These are phyloP conservation scores for Galbula dea DNA, from an alignment of 2,113 vertebrate genomes.

Conservation along the genomic window DNA sequence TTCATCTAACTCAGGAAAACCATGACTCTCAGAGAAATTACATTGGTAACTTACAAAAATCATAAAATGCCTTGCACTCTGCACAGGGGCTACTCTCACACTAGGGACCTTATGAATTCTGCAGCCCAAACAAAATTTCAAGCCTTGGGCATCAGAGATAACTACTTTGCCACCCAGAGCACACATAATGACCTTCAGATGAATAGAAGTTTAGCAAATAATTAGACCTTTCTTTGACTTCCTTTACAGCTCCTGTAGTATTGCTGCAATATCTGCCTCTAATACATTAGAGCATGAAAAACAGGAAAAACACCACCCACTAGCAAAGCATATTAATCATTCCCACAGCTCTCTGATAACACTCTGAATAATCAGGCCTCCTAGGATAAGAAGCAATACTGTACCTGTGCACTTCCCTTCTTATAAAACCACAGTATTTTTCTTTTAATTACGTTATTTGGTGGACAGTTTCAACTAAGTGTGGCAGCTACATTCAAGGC, in stretches of 20 bases:
- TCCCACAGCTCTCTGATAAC: background rate
- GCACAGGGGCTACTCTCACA: background rate
- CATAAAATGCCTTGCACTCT: background rate
- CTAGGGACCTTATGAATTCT: background rate
- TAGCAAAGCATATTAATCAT: background rate
- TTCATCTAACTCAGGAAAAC: background rate
- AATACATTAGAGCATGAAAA: background rate
- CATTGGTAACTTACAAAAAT: background rate
- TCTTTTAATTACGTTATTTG: background rate
- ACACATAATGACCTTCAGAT: background rate
- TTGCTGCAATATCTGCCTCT: background rate
- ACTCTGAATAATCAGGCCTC: background rate
- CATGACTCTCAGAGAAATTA: background rate
- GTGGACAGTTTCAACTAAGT: background rate
- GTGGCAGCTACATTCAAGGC: background rate
- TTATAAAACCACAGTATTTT: background rate
- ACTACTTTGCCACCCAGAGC: background rate
- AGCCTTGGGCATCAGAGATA: background rate
- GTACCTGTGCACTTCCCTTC: background rate
- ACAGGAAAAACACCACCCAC: slow-evolving; percentile 4
- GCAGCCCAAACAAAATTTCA: background rate
- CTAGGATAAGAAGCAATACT: background rate
- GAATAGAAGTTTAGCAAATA: background rate
- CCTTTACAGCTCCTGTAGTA: background rate
- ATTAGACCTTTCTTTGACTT: background rate